phyloP scores from a whole-genome alignment of 2,797 vertebrate species.

The Chiloscyllium punctatum region DNA sequence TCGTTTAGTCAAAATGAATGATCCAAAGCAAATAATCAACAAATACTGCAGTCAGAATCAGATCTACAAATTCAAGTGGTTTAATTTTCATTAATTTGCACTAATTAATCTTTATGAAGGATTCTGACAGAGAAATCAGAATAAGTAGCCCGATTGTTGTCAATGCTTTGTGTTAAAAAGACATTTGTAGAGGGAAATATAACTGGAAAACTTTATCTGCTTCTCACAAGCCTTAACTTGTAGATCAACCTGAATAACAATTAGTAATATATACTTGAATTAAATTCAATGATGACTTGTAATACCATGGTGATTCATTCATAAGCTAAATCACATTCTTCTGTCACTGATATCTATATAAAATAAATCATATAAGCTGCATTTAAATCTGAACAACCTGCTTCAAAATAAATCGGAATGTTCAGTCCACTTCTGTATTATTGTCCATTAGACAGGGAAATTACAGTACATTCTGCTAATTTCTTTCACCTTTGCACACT shows the following conservation, averaged over 20 bases:
- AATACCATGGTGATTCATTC: background rate
- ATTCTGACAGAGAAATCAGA: background rate
- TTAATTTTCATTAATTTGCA: conserved; percentile 15
- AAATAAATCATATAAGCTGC: background rate
- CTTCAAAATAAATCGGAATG: background rate
- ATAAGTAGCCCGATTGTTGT: background rate
- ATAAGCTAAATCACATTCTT: background rate
- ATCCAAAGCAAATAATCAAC: background rate
- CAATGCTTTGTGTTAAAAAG: conserved; percentile 31
- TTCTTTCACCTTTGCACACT: background rate
- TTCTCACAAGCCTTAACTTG: conserved; percentile 9
- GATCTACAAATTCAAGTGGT: conserved; percentile 5
- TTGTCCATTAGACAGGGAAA: background rate
- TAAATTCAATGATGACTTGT: background rate
- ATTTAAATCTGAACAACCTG: background rate
- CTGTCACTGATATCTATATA: background rate
- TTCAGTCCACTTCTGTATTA: background rate
- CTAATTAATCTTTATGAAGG: conserved; percentile 8
- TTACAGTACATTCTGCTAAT: background rate
- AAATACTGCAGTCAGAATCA: conserved; percentile 6
- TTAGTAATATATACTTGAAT: conserved; percentile 26
- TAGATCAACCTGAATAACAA: conserved; percentile 17
- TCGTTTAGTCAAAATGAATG: background rate
- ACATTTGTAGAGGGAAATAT: conserved; percentile 10
- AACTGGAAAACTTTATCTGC: conserved; percentile 33